Conservation (phyloP, 2,888 invertebrate species). For the Athetis lepigone region DNA sequence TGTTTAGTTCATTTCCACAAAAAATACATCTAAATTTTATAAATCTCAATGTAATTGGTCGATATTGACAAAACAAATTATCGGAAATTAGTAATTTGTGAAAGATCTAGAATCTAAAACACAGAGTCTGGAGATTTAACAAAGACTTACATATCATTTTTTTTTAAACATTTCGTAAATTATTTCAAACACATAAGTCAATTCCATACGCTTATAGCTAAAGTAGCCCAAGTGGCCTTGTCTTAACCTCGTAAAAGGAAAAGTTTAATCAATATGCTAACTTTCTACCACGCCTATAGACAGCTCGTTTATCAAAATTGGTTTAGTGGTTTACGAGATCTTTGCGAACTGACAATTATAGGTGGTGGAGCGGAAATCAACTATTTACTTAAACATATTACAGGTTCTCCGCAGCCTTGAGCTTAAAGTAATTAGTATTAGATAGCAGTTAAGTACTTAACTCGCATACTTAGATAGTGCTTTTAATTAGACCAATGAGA, state of each 20-base stretch:
- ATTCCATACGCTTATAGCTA: not conserved
- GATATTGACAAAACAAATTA: too few species aligned
- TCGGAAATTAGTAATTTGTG: too few species aligned
- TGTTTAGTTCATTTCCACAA: too few species aligned
- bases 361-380: conserved; percentile 37
- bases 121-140: too few species aligned
- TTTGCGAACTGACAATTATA: conserved; percentile 43
- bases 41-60: too few species aligned
- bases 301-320: conserved; percentile 52
- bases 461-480: too few species aligned
- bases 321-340: conserved; percentile 49
- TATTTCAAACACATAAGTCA: too few species aligned
- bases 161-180: too few species aligned
- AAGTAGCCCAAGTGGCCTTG: conserved; percentile 21
- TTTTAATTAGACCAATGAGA: too few species aligned
- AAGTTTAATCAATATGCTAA: conserved; percentile 44
- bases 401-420: not conserved
- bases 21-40: too few species aligned
- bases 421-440: not conserved
- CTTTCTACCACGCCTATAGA: conserved; percentile 53
- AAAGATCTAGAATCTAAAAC: too few species aligned
- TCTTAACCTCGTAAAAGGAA: conserved; percentile 52
- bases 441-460: not conserved
- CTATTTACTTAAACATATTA: conserved; percentile 16
- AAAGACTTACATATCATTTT: too few species aligned